Evolutionary conservation across 2,888 invertebrate species (phyloP).

Genomic region (Ormyrus rosae): DNA sequence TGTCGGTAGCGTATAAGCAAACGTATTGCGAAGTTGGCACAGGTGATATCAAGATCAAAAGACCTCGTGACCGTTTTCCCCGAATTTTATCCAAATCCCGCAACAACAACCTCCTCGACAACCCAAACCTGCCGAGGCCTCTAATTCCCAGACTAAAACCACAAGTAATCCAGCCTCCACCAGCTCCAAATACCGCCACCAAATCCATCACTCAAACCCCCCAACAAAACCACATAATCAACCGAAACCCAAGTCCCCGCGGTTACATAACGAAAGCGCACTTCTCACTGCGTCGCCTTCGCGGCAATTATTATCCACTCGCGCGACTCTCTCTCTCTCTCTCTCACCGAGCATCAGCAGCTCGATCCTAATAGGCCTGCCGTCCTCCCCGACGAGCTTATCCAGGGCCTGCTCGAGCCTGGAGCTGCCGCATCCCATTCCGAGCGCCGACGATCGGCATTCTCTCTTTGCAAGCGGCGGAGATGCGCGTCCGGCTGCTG

Average conservation of each 20-base stretch:
- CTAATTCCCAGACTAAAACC: slow-evolving; percentile 5
- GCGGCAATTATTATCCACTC: background rate
- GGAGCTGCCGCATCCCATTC: slow-evolving; percentile 72
- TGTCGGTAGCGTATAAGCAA: background rate
- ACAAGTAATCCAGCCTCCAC: too few relatives aligned
- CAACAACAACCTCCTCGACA: slow-evolving; percentile 10
- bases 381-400: slow-evolving; percentile 52
- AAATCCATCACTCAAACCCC: background rate
- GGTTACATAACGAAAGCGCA: background rate
- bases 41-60: background rate
- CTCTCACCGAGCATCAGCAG: slow-evolving; percentile 67
- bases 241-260: too few relatives aligned
- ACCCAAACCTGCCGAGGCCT: background rate
- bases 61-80: background rate
- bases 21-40: slow-evolving; percentile 32
- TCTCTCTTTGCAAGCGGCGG: slow-evolving; percentile 10
- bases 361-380: slow-evolving; percentile 64
- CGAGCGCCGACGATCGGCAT: slow-evolving; percentile 53
- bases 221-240: too few relatives aligned
- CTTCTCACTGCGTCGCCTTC: background rate
- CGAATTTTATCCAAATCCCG: slow-evolving; percentile 26
- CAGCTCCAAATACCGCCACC: background rate
- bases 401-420: slow-evolving; percentile 57
- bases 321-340: background rate
- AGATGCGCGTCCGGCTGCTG: background rate